phyloP scores from a whole-genome alignment of 2,797 vertebrate genomes.

The Melanotaenia trifasciata region DNA sequence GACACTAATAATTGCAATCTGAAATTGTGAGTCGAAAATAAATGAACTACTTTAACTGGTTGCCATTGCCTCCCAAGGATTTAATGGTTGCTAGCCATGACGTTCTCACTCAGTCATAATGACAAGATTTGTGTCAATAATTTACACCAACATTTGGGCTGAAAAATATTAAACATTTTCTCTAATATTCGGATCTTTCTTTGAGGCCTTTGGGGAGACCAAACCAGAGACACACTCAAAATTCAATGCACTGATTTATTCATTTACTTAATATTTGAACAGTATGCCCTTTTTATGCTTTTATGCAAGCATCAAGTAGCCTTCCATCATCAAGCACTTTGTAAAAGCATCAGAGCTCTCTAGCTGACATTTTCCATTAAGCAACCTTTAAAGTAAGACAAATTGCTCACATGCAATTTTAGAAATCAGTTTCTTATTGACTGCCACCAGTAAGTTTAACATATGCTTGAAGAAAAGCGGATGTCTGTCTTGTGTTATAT shows the following conservation, averaged over 20 bases:
- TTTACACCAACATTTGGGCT: not conserved
- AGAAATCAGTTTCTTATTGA: not conserved
- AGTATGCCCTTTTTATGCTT: not conserved
- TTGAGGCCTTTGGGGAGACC: not conserved
- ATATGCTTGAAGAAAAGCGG: slow-evolving; percentile 35
- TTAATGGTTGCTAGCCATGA: not conserved
- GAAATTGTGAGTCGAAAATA: not conserved
- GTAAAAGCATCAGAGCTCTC: not conserved
- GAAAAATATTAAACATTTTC: not conserved
- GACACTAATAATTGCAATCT: not conserved
- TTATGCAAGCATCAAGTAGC: not conserved
- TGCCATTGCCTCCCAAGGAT: not conserved
- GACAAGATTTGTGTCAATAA: not conserved
- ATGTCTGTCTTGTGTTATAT: not conserved
- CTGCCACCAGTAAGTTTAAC: slow-evolving; percentile 8
- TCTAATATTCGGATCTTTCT: not conserved
- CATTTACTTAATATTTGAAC: not conserved
- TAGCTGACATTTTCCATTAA: slow-evolving; percentile 1
- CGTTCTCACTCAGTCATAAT: not conserved
- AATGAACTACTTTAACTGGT: too few relatives aligned
- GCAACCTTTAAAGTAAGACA: not conserved
- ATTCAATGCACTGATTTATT: not conserved
- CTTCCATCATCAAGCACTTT: not conserved
- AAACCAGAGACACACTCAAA: not conserved
- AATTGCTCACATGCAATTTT: not conserved